Percentiles rank a stretch among this genome's conserved stretches.
Conservation (phyloP, 2,113 vertebrate genomes). For the chimpanzee (Pan troglodytes) region NHGRI_mPanTro3-v2.1_pri NC_072398.2:229874001-229874500, state of each 20-base stretch:
- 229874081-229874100: rapidly evolving
- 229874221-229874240: rapidly evolving
- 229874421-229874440: not conserved
- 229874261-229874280: rapidly evolving
- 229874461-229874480: not conserved
- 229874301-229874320: rapidly evolving
- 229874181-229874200: no score
- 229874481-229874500: rapidly evolving
- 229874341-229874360: not conserved
- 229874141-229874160: no score
- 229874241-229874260: not conserved
- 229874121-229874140: no score
- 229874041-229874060: rapidly evolving
- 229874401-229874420: no score
- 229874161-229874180: no score
- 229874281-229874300: not conserved
- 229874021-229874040: no score
- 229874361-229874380: not conserved
- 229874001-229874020: no score
- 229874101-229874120: not conserved
- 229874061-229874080: rapidly evolving
- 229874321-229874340: not conserved
- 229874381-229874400: no score
- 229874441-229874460: not conserved
- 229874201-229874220: not conserved